Percentiles rank a stretch among this genome's conserved stretches.
Evolutionary conservation across 92 coral and sea anemone species (phyloP).

Genomic region (Phymanthus crucifer): DNA sequence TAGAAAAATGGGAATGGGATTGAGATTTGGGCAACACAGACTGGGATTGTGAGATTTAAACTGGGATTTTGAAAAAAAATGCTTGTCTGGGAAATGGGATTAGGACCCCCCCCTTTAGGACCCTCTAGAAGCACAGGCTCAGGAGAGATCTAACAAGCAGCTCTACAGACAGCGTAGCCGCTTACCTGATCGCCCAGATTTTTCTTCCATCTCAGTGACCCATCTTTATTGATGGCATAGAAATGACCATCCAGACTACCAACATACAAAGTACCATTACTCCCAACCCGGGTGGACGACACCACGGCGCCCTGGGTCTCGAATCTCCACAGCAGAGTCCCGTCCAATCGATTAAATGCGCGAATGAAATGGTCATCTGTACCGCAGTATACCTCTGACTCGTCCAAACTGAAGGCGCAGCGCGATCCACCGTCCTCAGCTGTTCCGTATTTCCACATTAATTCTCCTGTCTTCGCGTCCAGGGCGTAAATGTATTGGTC

Average conservation of each 20-base stretch:
- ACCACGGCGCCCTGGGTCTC: slow-evolving; percentile 79
- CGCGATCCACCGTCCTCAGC: slow-evolving; percentile 95
- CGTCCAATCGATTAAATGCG: slow-evolving; percentile 78
- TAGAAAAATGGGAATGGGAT: no score
- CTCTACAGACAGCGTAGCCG: no score
- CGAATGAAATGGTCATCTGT: slow-evolving; percentile 89
- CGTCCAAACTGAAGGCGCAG: slow-evolving; percentile 80
- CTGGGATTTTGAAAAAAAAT: no score
- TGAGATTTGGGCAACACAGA: no score
- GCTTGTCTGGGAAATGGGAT: no score
- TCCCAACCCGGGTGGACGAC: slow-evolving; percentile 82
- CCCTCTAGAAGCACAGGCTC: no score
- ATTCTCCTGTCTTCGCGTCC: slow-evolving; percentile 76
- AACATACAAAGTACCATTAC: slow-evolving; percentile 74
- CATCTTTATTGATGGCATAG: slow-evolving; percentile 80
- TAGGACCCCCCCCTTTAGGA: no score
- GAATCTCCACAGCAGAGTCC: slow-evolving; percentile 89
- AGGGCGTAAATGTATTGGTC: slow-evolving; percentile 94
- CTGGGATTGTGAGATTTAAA: no score
- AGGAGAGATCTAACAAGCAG: no score
- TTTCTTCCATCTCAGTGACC: slow-evolving; percentile 79
- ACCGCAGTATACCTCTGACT: slow-evolving; percentile 86
- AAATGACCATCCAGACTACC: slow-evolving; percentile 87
- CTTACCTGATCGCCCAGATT: slow-evolving; percentile 59
- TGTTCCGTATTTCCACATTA: slow-evolving; percentile 92